Conservation (phyloP, 2,113 vertebrate species). For the Megaceryle maxima region DNA sequence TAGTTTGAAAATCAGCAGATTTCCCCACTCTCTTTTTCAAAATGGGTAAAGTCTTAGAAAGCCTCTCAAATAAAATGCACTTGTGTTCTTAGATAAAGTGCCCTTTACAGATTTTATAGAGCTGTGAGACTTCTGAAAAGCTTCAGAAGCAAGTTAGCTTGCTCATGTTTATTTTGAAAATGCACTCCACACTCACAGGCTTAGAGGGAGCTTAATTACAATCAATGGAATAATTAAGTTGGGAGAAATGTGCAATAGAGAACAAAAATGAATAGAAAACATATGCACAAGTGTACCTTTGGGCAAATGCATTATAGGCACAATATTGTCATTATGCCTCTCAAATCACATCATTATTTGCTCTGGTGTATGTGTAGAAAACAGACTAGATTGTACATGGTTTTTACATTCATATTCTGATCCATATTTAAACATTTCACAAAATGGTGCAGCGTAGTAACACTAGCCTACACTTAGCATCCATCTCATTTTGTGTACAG, state of each 20-base stretch:
- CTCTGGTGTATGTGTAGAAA: conserved; percentile 28
- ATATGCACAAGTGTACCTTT: conserved; percentile 66
- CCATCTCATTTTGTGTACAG: neutral
- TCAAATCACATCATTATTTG: conserved; percentile 65
- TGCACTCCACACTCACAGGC: conserved; percentile 28
- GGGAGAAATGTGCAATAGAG: conserved; percentile 58
- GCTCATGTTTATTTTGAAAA: conserved; percentile 64
- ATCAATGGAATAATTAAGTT: conserved; percentile 70
- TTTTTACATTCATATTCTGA: neutral
- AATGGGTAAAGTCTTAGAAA: neutral
- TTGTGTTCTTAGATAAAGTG: neutral
- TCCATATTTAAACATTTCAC: conserved; percentile 30
- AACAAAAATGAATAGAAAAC: conserved; percentile 70
- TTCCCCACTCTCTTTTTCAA: neutral
- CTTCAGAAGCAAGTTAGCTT: conserved; percentile 28
- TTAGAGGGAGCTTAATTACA: conserved; percentile 69
- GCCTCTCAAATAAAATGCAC: neutral
- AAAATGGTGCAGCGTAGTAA: neutral
- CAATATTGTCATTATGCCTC: conserved; percentile 67
- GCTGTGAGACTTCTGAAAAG: neutral
- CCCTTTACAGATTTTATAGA: conserved; percentile 10
- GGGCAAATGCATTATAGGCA: conserved; percentile 67
- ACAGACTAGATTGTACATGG: neutral
- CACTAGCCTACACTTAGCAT: neutral
- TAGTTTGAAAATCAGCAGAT: neutral